Percentiles rank a stretch among this genome's conserved stretches.
These are phyloP conservation scores for Ruditapes philippinarum DNA, from an alignment of 1,140 invertebrate genomes.

Conservation along the genomic window DNA sequence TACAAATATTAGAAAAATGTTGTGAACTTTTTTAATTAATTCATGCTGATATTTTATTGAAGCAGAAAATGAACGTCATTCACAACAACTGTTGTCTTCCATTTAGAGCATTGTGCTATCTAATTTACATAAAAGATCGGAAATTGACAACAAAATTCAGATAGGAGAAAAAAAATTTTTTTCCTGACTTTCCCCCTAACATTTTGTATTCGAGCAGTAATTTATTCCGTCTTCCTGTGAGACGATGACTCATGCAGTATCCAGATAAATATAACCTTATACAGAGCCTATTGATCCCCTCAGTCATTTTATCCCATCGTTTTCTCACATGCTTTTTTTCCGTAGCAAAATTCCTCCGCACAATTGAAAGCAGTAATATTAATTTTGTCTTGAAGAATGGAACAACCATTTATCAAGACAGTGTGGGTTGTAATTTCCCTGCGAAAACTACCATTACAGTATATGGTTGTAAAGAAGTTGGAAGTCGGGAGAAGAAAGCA, in stretches of 20 bases:
- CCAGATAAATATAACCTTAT: slow-evolving; percentile 1
- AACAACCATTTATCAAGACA: neutral
- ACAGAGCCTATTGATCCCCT: neutral
- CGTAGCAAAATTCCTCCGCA: neutral
- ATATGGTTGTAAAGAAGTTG: neutral
- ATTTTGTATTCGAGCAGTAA: neutral
- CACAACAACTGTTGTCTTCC: no score
- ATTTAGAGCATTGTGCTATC: no score
- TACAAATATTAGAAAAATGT: no score
- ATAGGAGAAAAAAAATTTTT: neutral
- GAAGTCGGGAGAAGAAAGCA: no score
- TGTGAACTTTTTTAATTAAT: no score
- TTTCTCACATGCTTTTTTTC: slow-evolving; percentile 1
- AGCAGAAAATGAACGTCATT: no score
- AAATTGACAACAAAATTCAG: neutral
- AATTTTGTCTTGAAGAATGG: slow-evolving; percentile 1
- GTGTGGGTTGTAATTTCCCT: neutral
- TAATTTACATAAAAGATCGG: neutral
- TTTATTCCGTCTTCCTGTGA: neutral
- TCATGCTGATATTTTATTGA: no score
- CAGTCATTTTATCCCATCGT: neutral
- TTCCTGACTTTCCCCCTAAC: neutral
- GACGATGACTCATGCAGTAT: neutral
- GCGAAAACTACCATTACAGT: neutral
- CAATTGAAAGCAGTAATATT: neutral